Evolutionary conservation across 2,888 invertebrate species (phyloP), one percentile per base, ranked within the genome.

Genomic region (Branchellion lobata): DNA sequence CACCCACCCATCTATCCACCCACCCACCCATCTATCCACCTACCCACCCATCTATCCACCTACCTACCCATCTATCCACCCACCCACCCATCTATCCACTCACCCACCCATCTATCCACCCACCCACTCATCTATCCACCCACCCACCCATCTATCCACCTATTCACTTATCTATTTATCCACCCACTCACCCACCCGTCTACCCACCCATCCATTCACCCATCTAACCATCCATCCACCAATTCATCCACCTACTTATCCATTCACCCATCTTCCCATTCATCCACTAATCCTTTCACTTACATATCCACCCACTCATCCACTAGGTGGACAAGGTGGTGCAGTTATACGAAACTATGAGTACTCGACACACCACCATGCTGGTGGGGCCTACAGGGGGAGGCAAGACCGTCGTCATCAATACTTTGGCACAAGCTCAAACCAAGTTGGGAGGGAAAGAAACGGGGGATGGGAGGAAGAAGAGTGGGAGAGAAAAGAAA

Each of bases 271-370:
- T 8, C 40, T 40, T 40, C 14, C 14, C 14, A 8, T 40, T 14
- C 14, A 40, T 8, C 40, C 40, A 40, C 40, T 14, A 5, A 8
- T 14, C 61, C 21, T n/a, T n/a, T n/a, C 5, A 24, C 21, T n/a
- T n/a, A 3, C 61, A 5, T 5, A 57, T 14, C 8, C 61, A 5
- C 3, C 21, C 40, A 0, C 29, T 8, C 0, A 24, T n/a, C 34
- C 33, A 27, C 81, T 36, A 93, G 93, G 91, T 93, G 81, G 93
- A 94, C 86, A 94, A 94, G 90, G 92, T 95, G 29, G 92, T 95
- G 3, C 95, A 96, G 87, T 86, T 96, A 87, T 94, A 95, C 86
- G 95, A 96, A 89, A 94, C 94, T 0, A 95, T 95, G 94, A 93
- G 94, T 93, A 95, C 94, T 0, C 91, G 95, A 53, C 95, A 95